Evolutionary conservation across 2,888 invertebrate genomes (phyloP), one percentile per base, ranked within the genome.

Genomic region (Rhaphigaster nebulosa): DNA sequence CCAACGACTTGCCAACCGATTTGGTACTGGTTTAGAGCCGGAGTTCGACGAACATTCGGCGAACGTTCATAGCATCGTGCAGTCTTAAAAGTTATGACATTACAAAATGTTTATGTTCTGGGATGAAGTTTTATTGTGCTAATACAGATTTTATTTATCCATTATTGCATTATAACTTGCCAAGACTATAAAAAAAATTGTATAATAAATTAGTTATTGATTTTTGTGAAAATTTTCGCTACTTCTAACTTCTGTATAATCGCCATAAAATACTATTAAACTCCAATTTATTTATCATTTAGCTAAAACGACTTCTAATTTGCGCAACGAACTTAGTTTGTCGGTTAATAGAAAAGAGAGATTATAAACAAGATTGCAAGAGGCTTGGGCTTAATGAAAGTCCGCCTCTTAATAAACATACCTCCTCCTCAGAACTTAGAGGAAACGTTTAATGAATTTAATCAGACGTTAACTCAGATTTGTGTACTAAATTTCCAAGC

Each of bases 341-440:
- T n/a, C n/a, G 60, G n/a, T 60, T 60, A 60, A 60, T 60, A 60
- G 60, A 60, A 60, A 60, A 60, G 60, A 60, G 60, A 60, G 60
- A 60, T 60, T 60, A 60, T 60, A n/a, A 6, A n/a, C n/a, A 60
- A 60, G 60, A 60, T 60, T 60, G 60, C 60, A 60, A 60, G n/a
- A n/a, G n/a, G n/a, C 60, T 60, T 60, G 60, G 60, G 26, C n/a
- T 60, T n/a, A 60, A 60, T 60, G n/a, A 60, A 60, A 26, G n/a
- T 60, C n/a, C n/a, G 54, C 54, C 54, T 56, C 23, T 56, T 56
- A 56, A 56, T 56, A 56, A 56, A 56, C 23, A 56, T 56, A 20
- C 3, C 20, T 56, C n/a, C 60, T n/a, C 10, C 60, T 60, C 60
- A 60, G 60, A n/a, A 60, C n/a, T 60, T 60, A 60, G n/a, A 26